phyloP scores from a whole-genome alignment of 1,140 invertebrate species.

The Atta colombica region DNA sequence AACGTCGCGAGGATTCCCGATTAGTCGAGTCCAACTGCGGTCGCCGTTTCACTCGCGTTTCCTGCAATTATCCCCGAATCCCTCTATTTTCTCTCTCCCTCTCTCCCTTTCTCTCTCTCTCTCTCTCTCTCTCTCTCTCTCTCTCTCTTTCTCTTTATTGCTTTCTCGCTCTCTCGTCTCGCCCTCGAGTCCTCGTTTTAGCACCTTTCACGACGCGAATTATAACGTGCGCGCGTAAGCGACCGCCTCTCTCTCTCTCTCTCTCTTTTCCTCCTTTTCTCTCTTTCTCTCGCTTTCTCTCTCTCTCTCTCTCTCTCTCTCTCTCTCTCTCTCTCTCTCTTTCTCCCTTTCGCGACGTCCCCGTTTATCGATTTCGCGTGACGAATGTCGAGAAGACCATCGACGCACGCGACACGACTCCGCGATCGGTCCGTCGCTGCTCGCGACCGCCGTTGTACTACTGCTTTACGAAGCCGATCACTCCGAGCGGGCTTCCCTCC shows the following conservation, averaged over 20 bases:
- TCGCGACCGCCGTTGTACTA: constrained; percentile 21
- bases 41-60: constrained; percentile 25
- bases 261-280: constrained; percentile 18
- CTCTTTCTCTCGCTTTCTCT: constrained; percentile 6
- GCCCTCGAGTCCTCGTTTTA: constrained; percentile 29
- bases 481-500: neutral
- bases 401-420: constrained; percentile 50
- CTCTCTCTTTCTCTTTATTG: neutral
- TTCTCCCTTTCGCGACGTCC: constrained; percentile 38
- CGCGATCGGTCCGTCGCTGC: constrained; percentile 8
- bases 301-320: constrained; percentile 6
- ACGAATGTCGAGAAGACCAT: constrained; percentile 58
- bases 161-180: neutral
- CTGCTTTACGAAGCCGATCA: neutral
- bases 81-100: neutral
- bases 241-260: neutral
- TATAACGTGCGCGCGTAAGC: constrained; percentile 43
- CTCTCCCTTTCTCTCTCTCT: neutral
- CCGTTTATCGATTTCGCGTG: constrained; percentile 59
- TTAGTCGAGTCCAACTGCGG: constrained; percentile 24
- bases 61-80: constrained; percentile 27
- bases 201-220: constrained; percentile 49
- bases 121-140: neutral
- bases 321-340: neutral
- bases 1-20: constrained; percentile 16